Conservation (phyloP, 2,113 vertebrate species). For the Raja brachyura region DNA sequence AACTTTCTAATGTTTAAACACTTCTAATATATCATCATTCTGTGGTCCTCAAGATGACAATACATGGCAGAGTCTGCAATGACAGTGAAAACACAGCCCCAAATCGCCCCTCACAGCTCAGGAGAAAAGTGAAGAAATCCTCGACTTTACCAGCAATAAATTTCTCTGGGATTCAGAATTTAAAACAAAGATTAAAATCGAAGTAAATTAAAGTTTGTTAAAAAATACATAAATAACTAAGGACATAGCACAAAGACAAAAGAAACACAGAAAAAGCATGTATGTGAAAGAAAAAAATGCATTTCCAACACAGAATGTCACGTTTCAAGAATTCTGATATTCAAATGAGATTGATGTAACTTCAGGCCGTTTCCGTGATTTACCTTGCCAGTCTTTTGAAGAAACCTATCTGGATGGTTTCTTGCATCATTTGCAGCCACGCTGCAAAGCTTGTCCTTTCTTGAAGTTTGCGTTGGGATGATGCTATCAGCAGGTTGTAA, state of each 20-base stretch:
- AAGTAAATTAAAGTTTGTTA: too few species aligned
- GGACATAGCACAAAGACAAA: not conserved
- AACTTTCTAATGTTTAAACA: not conserved
- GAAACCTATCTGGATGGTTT: conserved; percentile 55
- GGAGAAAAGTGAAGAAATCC: too few species aligned
- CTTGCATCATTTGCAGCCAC: conserved; percentile 45
- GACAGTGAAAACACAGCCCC: too few species aligned
- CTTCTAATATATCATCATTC: not conserved
- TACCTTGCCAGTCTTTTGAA: conserved; percentile 88
- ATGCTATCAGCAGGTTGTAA: conserved; percentile 43
- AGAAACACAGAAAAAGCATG: not conserved
- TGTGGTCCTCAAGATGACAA: not conserved
- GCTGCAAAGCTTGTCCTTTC: conserved; percentile 46
- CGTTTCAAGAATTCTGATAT: not conserved
- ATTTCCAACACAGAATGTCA: not conserved
- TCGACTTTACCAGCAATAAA: too few species aligned
- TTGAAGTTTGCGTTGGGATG: conserved; percentile 38
- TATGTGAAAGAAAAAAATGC: not conserved
- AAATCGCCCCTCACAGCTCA: too few species aligned
- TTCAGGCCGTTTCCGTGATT: conserved; percentile 35
- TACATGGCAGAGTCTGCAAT: too few species aligned
- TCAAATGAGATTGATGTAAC: not conserved
- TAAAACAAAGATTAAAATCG: too few species aligned
- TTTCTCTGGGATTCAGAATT: too few species aligned
- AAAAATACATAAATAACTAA: not conserved